Conservation (phyloP, 2,888 invertebrate genomes). For the Eucera pruinosa region DNA sequence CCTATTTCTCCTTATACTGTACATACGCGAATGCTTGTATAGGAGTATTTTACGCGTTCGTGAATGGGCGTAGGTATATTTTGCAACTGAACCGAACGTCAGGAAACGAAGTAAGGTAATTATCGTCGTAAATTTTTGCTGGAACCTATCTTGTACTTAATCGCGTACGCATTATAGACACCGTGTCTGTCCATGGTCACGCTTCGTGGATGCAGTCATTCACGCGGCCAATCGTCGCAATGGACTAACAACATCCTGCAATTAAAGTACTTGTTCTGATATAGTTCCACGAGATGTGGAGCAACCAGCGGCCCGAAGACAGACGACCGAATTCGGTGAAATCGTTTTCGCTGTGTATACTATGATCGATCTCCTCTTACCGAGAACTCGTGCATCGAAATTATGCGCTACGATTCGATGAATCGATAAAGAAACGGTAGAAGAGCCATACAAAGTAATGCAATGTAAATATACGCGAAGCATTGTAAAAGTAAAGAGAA, state of each 20-base stretch:
- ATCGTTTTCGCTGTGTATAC: slow-evolving; percentile 18
- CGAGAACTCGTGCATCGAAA: background rate
- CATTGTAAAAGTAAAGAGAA: too few relatives aligned
- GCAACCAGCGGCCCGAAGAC: slow-evolving; percentile 14
- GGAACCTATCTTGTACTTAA: slow-evolving; percentile 33
- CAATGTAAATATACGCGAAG: too few relatives aligned
- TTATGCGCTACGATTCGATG: too few relatives aligned
- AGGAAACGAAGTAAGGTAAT: slow-evolving; percentile 28
- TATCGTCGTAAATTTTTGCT: slow-evolving; percentile 30
- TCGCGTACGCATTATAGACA: slow-evolving; percentile 21
- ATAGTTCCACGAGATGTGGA: slow-evolving; percentile 50
- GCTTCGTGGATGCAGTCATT: slow-evolving; percentile 69
- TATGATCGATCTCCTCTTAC: background rate
- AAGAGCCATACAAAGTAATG: too few relatives aligned
- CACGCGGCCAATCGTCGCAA: slow-evolving; percentile 62
- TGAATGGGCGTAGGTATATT: slow-evolving; percentile 39
- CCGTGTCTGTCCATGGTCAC: slow-evolving; percentile 54
- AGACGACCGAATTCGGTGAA: slow-evolving; percentile 28
- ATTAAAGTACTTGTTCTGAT: slow-evolving; percentile 65
- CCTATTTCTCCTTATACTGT: background rate
- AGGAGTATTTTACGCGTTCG: background rate
- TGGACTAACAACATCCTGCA: slow-evolving; percentile 73
- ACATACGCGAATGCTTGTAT: too few relatives aligned
- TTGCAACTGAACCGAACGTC: slow-evolving; percentile 24
- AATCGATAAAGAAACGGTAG: too few relatives aligned